phyloP scores from a whole-genome alignment of 2,797 vertebrate genomes.

The Hydrophis major region DNA sequence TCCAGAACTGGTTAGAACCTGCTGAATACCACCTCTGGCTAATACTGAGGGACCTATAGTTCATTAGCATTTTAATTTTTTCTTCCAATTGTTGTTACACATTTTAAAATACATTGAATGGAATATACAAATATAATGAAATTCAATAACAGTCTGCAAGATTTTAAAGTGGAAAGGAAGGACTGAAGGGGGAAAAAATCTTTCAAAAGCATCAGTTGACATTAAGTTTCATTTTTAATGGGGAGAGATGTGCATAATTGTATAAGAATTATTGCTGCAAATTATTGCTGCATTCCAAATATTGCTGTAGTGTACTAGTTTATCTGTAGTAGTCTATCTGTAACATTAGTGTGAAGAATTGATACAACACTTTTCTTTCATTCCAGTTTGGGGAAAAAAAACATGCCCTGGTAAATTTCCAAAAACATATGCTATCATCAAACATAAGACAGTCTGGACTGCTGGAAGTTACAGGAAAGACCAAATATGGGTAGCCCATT shows the following conservation, averaged over 20 bases:
- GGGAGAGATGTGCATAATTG: not conserved
- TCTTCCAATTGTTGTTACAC: not conserved
- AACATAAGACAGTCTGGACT: not conserved
- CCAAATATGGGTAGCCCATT: not conserved
- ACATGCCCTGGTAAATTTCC: not conserved
- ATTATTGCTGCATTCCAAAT: not conserved
- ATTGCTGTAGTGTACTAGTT: not conserved
- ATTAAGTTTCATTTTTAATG: not conserved
- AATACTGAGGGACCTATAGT: not conserved
- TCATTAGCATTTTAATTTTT: not conserved
- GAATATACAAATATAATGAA: not conserved
- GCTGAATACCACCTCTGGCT: no score
- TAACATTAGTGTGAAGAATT: not conserved
- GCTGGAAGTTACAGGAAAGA: not conserved
- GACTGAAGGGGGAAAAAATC: not conserved
- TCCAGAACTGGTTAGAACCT: no score
- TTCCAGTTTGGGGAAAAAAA: not conserved
- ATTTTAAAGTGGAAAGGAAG: not conserved
- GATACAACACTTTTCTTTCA: not conserved
- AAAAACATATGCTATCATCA: not conserved
- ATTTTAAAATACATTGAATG: not conserved
- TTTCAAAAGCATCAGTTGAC: not conserved
- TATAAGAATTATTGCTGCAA: not conserved
- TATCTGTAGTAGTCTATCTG: not conserved
- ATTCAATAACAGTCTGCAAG: not conserved